Conservation (phyloP, 2,797 vertebrate species). For the Semotilus atromaculatus region DNA sequence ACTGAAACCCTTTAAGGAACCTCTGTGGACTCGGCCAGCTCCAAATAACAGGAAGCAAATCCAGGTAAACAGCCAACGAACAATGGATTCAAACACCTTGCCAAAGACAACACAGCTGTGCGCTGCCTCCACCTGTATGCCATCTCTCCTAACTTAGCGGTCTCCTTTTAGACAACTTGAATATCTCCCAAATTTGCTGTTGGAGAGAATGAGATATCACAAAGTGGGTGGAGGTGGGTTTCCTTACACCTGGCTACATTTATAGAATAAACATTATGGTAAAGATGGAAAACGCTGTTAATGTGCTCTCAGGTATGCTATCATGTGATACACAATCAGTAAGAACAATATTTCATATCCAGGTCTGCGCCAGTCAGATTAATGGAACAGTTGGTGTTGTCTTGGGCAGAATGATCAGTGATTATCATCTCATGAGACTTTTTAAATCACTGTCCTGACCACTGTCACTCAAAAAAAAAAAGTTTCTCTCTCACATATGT, state of each 20-base stretch:
- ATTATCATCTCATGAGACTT: not conserved
- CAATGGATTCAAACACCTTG: slow-evolving; percentile 60
- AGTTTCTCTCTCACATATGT: not conserved
- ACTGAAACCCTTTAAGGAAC: slow-evolving; percentile 58
- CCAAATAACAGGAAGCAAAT: slow-evolving; percentile 65
- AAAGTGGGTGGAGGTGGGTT: too few species aligned
- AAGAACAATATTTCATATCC: slow-evolving; percentile 6
- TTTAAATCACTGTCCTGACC: not conserved
- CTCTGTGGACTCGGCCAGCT: slow-evolving; percentile 62
- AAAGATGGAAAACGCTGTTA: not conserved
- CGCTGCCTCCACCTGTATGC: not conserved
- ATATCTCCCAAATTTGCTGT: not conserved
- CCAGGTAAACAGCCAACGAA: slow-evolving; percentile 61
- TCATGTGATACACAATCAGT: not conserved
- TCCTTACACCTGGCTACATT: not conserved
- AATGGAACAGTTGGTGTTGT: not conserved
- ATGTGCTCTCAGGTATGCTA: not conserved
- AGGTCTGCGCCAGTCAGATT: not conserved
- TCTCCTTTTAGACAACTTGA: not conserved
- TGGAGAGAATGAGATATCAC: slow-evolving; percentile 1
- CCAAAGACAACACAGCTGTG: slow-evolving; percentile 50
- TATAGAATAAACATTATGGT: not conserved
- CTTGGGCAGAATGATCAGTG: not conserved
- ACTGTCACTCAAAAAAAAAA: not conserved
- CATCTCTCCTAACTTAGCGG: not conserved